A percentile compares a stretch with the other conserved stretches of the same genome.
Evolutionary conservation across 2,888 invertebrate species (phyloP).

Genomic region (Mythimna ferrago): DNA sequence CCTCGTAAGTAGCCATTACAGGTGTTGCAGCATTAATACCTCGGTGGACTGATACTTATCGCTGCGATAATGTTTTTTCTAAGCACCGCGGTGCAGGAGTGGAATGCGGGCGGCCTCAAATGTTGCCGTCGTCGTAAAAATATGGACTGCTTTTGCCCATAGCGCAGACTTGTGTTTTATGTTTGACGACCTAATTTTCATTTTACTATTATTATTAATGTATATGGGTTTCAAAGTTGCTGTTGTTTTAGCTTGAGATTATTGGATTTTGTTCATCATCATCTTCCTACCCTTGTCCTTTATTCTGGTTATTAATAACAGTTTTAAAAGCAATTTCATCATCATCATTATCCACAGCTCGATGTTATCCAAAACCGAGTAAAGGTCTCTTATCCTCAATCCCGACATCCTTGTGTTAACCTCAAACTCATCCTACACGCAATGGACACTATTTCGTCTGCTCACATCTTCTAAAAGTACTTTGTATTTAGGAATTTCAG

Average conservation of each 20-base stretch:
- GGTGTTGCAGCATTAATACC: slow-evolving; percentile 56
- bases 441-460: background rate
- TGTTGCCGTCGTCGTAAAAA: slow-evolving; percentile 44
- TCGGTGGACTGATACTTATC: slow-evolving; percentile 42
- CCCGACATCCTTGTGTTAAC: background rate
- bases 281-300: background rate
- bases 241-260: background rate
- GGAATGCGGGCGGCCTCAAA: slow-evolving; percentile 65
- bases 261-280: background rate
- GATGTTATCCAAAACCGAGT: background rate
- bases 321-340: background rate
- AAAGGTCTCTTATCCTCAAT: background rate
- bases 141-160: slow-evolving; percentile 47
- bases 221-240: background rate
- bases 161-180: slow-evolving; percentile 7
- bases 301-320: background rate
- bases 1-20: slow-evolving; percentile 38
- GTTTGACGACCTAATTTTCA: slow-evolving; percentile 12
- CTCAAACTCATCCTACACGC: background rate
- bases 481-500: background rate
- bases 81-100: slow-evolving; percentile 43
- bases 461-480: background rate
- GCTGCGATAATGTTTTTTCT: slow-evolving; percentile 60
- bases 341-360: background rate
- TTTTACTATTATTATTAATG: background rate